Base-by-base conservation (phyloP, 2,888 invertebrate genomes). In the Torymus aiolomorphi region DNA sequence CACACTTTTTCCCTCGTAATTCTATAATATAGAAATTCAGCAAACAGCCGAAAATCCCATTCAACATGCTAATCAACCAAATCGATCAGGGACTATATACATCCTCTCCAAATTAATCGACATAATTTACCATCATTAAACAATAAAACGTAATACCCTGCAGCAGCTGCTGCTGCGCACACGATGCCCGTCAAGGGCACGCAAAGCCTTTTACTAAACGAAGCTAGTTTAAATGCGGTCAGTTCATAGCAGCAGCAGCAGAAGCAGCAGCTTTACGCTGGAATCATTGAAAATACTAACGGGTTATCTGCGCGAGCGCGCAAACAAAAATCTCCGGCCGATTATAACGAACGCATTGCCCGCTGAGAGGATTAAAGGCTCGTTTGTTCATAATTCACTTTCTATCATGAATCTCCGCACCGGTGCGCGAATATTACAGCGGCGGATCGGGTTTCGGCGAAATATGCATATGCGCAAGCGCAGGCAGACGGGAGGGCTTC, bases 361-460 rank as follows among this genome's bases (percentile, higher is more conserved):
- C 8, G 56, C 42, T 24, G 57, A 72, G 67, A 56, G 77, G 74
- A 81, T 78, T 81, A 78, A 78, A 75, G 69, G 66, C 42, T 81
- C 71, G 59, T 72, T 81, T 76, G 78, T 74, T 76, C 83, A 82
- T 84, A 85, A 86, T 84, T 87, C 83, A 86, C 65, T 79, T 80
- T 78, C 71, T 83, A 84, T 84, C 84, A 82, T 80, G 81, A 82
- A 84, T 83, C 83, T 82, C 72, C 63, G 75, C 80, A 76, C 70
- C 79, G 76, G 81, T 83, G 82, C 76, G 57, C 63, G 49, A 74
- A 18, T 71, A 69, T 72, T 72, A 71, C 51, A 75, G 8, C 31
- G 24, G 5, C 10, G 51, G 11, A 20, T 13, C 69, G 62, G 67
- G 77, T 76, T 77, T 76, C 80, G 76, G 63, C 69, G 63, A 24